phyloP scores from a whole-genome alignment of 2,797 vertebrate genomes.

The Acrocephalus scirpaceus region DNA sequence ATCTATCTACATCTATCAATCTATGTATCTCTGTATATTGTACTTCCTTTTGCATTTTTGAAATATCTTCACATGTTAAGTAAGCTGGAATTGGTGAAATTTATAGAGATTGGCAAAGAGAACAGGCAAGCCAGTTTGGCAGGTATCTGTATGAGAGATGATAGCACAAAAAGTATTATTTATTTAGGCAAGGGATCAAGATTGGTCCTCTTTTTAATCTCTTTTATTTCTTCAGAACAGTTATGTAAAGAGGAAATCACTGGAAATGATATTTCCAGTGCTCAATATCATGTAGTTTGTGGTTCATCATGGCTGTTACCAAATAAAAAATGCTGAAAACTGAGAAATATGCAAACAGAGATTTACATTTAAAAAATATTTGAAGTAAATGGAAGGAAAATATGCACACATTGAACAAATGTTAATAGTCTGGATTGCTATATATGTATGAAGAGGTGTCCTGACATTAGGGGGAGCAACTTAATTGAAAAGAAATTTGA shows the following conservation, averaged over 20 bases:
- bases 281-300: not conserved
- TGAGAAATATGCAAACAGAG: not conserved
- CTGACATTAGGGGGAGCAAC: not conserved
- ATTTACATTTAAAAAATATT: not conserved
- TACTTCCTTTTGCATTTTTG: not conserved
- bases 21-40: not conserved
- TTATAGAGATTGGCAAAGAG: not conserved
- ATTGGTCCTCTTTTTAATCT: not conserved
- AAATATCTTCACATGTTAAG: not conserved
- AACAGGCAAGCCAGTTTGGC: not conserved
- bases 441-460: not conserved
- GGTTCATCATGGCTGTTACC: not conserved
- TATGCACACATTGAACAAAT: not conserved
- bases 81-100: not conserved
- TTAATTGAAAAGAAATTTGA: not conserved
- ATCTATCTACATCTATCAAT: not conserved
- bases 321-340: not conserved
- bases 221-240: not conserved
- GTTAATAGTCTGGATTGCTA: not conserved
- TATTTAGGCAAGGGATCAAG: not conserved
- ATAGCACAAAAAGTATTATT: not conserved
- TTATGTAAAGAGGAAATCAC: accelerated
- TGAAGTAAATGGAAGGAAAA: not conserved
- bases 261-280: not conserved
- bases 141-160: not conserved